Percentiles rank a stretch among this genome's conserved stretches.
These are phyloP conservation scores for Strix uralensis DNA, from an alignment of 2,113 vertebrate genomes.

Conservation along the genomic window DNA sequence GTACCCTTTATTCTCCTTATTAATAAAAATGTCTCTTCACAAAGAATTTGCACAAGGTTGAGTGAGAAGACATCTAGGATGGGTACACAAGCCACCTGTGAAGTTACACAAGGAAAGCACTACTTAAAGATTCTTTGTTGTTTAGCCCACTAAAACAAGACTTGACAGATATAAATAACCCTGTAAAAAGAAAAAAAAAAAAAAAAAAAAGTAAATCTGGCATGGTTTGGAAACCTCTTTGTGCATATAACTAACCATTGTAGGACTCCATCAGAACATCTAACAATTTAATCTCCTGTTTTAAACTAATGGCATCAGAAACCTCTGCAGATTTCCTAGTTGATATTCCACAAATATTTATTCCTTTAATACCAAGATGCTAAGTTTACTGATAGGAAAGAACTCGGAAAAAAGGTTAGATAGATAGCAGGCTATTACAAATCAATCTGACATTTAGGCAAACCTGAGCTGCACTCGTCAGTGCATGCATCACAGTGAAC, in stretches of 20 bases:
- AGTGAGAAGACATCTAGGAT: background rate
- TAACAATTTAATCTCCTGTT: background rate
- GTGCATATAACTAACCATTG: background rate
- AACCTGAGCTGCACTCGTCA: background rate
- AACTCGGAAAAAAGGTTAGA: background rate
- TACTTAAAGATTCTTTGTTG: background rate
- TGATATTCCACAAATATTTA: background rate
- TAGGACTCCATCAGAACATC: background rate
- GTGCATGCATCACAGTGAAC: background rate
- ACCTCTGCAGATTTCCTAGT: background rate
- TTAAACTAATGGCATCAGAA: background rate
- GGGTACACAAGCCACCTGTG: background rate
- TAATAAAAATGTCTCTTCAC: background rate
- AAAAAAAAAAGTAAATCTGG: background rate
- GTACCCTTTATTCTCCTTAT: background rate
- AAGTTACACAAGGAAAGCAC: background rate
- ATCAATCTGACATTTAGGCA: background rate
- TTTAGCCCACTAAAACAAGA: background rate
- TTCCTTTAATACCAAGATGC: background rate
- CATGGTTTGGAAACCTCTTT: background rate
- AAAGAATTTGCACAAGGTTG: background rate
- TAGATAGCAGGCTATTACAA: background rate
- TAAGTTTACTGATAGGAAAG: background rate
- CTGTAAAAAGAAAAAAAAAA: background rate
- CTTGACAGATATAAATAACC: background rate